Base-by-base conservation (phyloP, 2,113 vertebrate species). In the Siniperca knerii region DNA sequence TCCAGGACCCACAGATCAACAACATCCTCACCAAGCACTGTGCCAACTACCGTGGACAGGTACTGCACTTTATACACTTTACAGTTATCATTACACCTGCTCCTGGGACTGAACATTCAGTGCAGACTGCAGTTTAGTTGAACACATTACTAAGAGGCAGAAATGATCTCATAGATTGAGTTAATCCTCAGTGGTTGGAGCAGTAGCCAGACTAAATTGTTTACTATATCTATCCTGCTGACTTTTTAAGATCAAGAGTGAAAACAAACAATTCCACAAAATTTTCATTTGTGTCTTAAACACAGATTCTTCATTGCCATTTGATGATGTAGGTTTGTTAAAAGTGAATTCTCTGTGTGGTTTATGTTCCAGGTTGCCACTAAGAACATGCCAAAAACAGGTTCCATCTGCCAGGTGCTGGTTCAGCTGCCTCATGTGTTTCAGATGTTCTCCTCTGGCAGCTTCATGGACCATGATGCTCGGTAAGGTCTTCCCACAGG, bases 351-450 rank as follows among this genome's bases (percentile, higher is more conserved):
- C 5, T 76, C 20, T 75, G 2, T 48, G 10, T 78, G 8, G 2
- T 46, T 81, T 48, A 61, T 78, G 20, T 81, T 62, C 0, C 91
- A 99, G 98, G 93, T 99, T 87, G 89, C 95, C 0, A 64, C 96
- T 60, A 98, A 97, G 92, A 98, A 96, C 0, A 69, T 97, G 62
- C 97, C 96, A 0, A 89, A 94, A 89, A 95, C 90, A 0, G 97
- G 98, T 20, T 98, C 97, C 82, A 98, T 99, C 88, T 97, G 96
- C 88, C 98, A 96, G 0, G 96, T 99, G 65, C 82, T 97, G 81
- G 97, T 97, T 64, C 98, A 99, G 93, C 95, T 99, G 81, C 98
- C 98, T 15, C 98, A 99, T 0, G 96, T 99, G 54, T 99, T 99
- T 83, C 97, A 97, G 91, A 96, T 97, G 85, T 94, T 99, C 55